Base-by-base conservation (phyloP, 2,888 invertebrate genomes). In the Andrena haemorrhoa region DNA sequence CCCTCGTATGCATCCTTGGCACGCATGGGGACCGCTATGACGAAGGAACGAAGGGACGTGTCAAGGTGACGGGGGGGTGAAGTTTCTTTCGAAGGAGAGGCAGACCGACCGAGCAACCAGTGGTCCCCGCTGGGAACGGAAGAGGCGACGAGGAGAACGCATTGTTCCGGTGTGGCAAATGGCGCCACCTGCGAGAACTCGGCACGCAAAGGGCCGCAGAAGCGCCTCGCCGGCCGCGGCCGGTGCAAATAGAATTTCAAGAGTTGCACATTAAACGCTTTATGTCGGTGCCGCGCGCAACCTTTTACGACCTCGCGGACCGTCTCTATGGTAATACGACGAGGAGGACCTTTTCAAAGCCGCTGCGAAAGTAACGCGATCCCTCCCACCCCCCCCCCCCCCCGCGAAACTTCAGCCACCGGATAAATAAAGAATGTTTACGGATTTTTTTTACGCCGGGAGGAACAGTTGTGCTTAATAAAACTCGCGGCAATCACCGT, bases 171-270 rank as follows among this genome's bases (percentile, higher is more conserved):
- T 61, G 77, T 73, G 86, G 68, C 78, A 82, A 83, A 83, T 83
- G 77, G 85, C 87, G 83, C 83, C 83, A 87, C 79, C 84, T 84
- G 85, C 80, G 41, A 77, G 20, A 8, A 72, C 79, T 75, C 79
- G 58, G 41, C 71, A 73, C 84, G 81, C 76, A 77, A 82, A 69
- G 65, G 69, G 73, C 79, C 79, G 35, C 77, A 64, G 76, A 77
- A 82, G 82, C 80, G 23, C 10, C 35, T 16, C 71, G 12, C 12
- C 69, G 69, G 16, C 41, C 86, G 79, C 82, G 75, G 75, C 76
- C 82, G 82, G 84, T 85, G 89, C 89, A 88, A 88, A 88, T 89
- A 88, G 87, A 89, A 88, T 87, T 88, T 88, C 88, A 89, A 89
- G 87, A 89, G 88, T 87, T 75, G 86, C 89, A 83, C 89, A 84